Evolutionary conservation across 2,113 vertebrate genomes (phyloP), one percentile per base, ranked within the genome.

Genomic region (Silurus asotus): DNA sequence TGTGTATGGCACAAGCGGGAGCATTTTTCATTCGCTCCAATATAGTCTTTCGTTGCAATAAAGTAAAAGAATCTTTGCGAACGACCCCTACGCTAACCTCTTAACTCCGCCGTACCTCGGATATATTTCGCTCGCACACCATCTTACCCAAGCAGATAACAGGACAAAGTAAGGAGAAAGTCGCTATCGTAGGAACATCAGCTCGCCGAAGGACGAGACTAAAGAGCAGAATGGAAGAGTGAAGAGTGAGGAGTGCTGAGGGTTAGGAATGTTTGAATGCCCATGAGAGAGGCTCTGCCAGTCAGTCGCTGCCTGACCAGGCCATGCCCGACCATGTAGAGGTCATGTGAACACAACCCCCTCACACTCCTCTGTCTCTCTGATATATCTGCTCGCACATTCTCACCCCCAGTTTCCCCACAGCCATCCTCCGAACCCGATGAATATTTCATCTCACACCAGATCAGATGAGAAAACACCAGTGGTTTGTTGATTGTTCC

Each of bases 241-340:
- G 70, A 58, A 90, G 87, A 65, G 55, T 23, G 19, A 81, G 37
- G 4, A 13, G 65, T 55, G 23, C 62, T 58, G 75, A 79, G 10
- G 58, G 77, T 23, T 79, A 92, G 93, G 94, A 95, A 97, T 97
- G 96, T 95, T 95, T 94, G 93, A 97, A 97, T 96, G 95, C 96
- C 96, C 97, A 94, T 94, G 96, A 96, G 96, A 96, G 94, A 92
- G 88, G 89, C 93, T 92, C 94, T 95, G 95, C 94, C 95, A 95
- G 94, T 91, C 94, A 93, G 92, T 94, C 94, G 94, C 93, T 94
- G 87, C 81, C 83, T 90, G 87, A 80, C 74, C 82, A 85, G 83
- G 82, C 92, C 91, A 87, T 89, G 93, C 93, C 94, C 94, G 93
- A 90, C 93, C 65, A 85, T 89, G 87, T 92, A 91, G 92, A 93